These are phyloP conservation scores for Pseudolycoriella hygida DNA, from an alignment of 2,888 invertebrate species.

Conservation along the genomic window DNA sequence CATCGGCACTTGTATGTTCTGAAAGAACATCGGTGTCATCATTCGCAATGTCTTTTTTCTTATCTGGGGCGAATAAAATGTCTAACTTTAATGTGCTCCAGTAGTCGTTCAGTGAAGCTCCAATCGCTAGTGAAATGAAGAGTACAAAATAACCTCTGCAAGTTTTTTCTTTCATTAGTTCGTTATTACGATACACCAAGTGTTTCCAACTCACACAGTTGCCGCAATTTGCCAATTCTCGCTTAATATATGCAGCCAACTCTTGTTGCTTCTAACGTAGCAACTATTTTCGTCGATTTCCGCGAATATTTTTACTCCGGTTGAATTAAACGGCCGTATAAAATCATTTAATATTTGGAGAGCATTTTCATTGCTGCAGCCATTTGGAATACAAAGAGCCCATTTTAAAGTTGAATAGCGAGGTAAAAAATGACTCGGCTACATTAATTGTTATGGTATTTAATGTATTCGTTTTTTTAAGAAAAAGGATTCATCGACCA, in stretches of 20 bases:
- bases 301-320: conserved; percentile 38
- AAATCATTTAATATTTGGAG: conserved; percentile 20
- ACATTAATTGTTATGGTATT: conserved; percentile 12
- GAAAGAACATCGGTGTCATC: conserved; percentile 2
- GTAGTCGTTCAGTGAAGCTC: conserved; percentile 32
- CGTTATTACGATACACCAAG: not conserved
- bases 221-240: conserved; percentile 28
- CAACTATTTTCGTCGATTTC: conserved; percentile 41
- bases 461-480: not conserved
- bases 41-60: conserved; percentile 12
- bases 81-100: conserved; percentile 12
- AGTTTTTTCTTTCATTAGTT: conserved; percentile 9
- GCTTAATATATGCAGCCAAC: conserved; percentile 18
- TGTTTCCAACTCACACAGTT: conserved; percentile 8
- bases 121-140: conserved; percentile 27
- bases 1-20: not conserved
- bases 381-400: conserved; percentile 50
- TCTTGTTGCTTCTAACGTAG: conserved; percentile 29
- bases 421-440: conserved; percentile 57
- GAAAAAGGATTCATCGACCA: too few species aligned
- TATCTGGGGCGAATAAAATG: conserved; percentile 3
- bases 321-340: conserved; percentile 31
- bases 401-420: conserved; percentile 52
- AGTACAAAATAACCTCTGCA: conserved; percentile 31
- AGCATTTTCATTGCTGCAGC: conserved; percentile 41